Conservation (phyloP, 1,140 invertebrate species). For the Cydia fagiglandana region DNA sequence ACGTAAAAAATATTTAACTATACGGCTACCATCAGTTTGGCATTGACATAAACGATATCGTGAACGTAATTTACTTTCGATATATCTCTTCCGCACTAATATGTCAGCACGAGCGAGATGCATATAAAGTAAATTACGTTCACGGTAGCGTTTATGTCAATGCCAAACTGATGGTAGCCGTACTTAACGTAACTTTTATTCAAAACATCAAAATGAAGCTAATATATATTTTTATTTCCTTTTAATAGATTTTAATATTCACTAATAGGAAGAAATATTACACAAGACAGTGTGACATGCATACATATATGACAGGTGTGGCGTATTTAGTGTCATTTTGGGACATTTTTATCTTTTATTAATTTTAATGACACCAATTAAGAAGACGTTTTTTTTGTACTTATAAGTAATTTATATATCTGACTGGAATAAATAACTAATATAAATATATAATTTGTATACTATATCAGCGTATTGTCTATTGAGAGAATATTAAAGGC, state of each 20-base stretch:
- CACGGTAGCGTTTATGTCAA: too few species aligned
- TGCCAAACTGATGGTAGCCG: too few species aligned
- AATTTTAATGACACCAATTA: constrained; percentile 11
- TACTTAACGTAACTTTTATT: too few species aligned
- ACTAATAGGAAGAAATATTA: constrained; percentile 4
- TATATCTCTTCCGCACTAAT: too few species aligned
- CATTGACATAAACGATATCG: too few species aligned
- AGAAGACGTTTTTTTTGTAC: background rate
- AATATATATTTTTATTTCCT: background rate
- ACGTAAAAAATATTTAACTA: too few species aligned
- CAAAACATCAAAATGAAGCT: background rate
- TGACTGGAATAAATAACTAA: constrained; percentile 17
- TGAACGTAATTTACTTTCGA: too few species aligned
- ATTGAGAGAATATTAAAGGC: constrained; percentile 30
- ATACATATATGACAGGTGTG: background rate
- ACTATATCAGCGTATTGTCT: constrained; percentile 31
- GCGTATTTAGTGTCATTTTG: background rate
- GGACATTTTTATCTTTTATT: background rate
- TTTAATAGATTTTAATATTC: background rate
- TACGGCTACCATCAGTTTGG: too few species aligned
- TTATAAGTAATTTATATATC: background rate
- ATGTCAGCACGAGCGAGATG: too few species aligned
- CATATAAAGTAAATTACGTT: too few species aligned
- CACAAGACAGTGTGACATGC: background rate
- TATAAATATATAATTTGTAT: constrained; percentile 17